Base-by-base conservation (phyloP, 2,797 vertebrate genomes). In the Astyanax mexicanus region DNA sequence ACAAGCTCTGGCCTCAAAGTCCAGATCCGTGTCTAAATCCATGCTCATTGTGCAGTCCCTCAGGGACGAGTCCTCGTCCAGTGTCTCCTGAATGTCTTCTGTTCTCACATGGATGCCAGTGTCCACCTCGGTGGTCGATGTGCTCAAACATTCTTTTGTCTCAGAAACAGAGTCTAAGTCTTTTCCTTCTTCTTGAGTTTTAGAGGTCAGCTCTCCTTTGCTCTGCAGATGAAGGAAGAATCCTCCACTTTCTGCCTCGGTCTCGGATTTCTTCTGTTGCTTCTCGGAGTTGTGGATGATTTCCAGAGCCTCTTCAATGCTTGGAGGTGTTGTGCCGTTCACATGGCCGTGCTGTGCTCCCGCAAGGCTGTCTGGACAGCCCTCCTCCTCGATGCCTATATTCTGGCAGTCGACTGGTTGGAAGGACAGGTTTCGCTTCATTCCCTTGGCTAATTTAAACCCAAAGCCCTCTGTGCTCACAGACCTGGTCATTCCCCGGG, bases 1-100 rank as follows among this genome's bases (percentile, higher is more conserved):
- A 84, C 82, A 35, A 66, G 84, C 75, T 81, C 89, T 87, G 25
- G 81, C 42, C 4, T 95, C 95, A 23, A 88, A 93, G 77, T 94
- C 94, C 66, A 93, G 94, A 67, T 99, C 98, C 89, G 95, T 90
- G 73, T 99, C 98, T 17, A 98, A 93, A 76, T 99, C 98, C 90
- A 99, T 93, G 86, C 97, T 98, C 60, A 97, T 92, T 8, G 97
- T 98, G 78, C 95, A 97, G 87, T 99, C 98, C 83, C 94, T 95
- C 84, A 99, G 89, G 52, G 97, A 99, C 19, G 96, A 99, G 84
- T 99, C 97, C 82, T 99, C 98, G 80, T 99, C 98, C 88, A 98
- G 92, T 0, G 94, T 96, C 87, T 95, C 95, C 23, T 93, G 94
- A 69, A 98, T 97, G 84, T 99, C 97, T 79, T 98, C 98, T 29